Evolutionary conservation across 2,113 vertebrate genomes (phyloP).

Genomic region (Amphilophus citrinellus): DNA sequence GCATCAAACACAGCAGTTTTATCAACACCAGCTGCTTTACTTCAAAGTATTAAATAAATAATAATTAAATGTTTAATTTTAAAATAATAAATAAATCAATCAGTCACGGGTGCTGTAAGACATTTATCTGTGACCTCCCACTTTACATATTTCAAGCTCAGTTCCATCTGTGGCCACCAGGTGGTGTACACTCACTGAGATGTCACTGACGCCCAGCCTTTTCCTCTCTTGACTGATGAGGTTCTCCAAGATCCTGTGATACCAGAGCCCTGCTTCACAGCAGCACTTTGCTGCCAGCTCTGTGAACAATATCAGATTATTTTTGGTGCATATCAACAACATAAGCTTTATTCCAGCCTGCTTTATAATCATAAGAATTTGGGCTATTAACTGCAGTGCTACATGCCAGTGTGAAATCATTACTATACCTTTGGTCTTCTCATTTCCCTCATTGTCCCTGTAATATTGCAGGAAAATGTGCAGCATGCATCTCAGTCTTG

Average conservation of each 20-base stretch:
- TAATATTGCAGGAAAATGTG: slow-evolving; percentile 82
- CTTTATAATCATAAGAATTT: neutral
- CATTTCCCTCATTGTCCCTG: slow-evolving; percentile 63
- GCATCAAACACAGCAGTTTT: slow-evolving; percentile 1
- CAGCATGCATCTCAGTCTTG: slow-evolving; percentile 84
- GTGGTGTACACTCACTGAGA: slow-evolving; percentile 84
- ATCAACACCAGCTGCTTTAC: neutral
- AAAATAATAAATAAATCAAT: neutral
- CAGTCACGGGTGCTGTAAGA: neutral
- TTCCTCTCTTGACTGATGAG: slow-evolving; percentile 70
- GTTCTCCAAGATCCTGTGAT: slow-evolving; percentile 88
- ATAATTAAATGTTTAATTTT: no score
- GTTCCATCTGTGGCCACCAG: slow-evolving; percentile 42
- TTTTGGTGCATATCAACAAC: neutral
- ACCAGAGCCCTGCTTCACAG: slow-evolving; percentile 81
- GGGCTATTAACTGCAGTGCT: neutral
- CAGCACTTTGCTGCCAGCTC: slow-evolving; percentile 84
- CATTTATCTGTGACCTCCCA: neutral
- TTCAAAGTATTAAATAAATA: neutral
- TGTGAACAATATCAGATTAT: slow-evolving; percentile 63
- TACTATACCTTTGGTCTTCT: slow-evolving; percentile 45
- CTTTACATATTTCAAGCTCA: neutral
- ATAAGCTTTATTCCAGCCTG: neutral
- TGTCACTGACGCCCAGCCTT: slow-evolving; percentile 79
- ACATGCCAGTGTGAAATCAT: neutral